Base-by-base conservation (phyloP, 2,888 invertebrate species). In the Pogonocherus hispidulus region DNA sequence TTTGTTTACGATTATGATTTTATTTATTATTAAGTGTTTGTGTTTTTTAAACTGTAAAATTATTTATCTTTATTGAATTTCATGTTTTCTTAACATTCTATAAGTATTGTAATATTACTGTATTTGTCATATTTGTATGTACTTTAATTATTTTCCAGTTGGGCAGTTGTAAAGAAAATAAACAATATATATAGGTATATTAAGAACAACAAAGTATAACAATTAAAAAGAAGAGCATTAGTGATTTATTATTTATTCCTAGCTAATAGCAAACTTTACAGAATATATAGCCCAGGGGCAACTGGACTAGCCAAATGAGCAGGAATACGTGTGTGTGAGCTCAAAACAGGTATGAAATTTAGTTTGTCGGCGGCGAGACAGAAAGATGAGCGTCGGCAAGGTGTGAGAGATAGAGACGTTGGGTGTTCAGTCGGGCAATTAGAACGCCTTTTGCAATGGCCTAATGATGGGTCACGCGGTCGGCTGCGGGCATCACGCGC, bases 381-480 rank as follows among this genome's bases (percentile, higher is more conserved):
- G 68, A 69, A 71, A 73, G 72, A 65, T 60, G 74, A 74, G 69
- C 66, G 75, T 67, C 76, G 78, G 76, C 74, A 71, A 72, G 84
- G 84, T 84, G 84, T 82, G 81, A 84, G 81, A 81, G 81, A 81
- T 82, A 81, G 80, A 83, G 83, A 81, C 79, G 84, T 83, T 82
- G 82, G 84, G 83, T 83, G 83, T 84, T 79, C 81, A 78, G 79
- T 79, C 80, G 79, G 79, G 84, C 84, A 85, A 85, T 86, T 86
- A 86, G 86, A 84, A 85, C 86, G 85, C 85, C 86, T 85, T 86
- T 86, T 83, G 86, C 85, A 86, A 85, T 84, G 82, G 84, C 82
- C 85, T 86, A 86, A 86, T 86, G 85, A 86, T 83, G 84, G 85
- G 82, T 83, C 84, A 83, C 81, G 83, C 82, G 80, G 82, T 80